Conservation (phyloP, 2,888 invertebrate species). For the Drosophila basisetae region DNA sequence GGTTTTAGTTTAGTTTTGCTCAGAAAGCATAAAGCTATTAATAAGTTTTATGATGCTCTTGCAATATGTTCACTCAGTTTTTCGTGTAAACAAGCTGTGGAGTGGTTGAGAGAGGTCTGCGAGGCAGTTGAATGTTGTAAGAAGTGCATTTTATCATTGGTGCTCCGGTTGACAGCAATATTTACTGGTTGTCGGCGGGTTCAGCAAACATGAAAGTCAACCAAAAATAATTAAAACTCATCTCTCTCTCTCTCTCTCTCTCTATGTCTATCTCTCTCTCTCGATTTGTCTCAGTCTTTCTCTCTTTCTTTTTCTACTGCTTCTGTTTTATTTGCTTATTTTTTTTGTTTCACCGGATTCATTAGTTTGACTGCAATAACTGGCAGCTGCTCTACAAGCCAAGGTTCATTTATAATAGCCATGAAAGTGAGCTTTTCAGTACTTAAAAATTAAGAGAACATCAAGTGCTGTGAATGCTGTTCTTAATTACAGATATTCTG, state of each 20-base stretch:
- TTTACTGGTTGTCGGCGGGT: slow-evolving; percentile 50
- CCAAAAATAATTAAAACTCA: slow-evolving; percentile 75
- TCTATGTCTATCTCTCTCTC: slow-evolving; percentile 1
- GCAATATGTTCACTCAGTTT: slow-evolving; percentile 29
- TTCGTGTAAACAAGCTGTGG: slow-evolving; percentile 39
- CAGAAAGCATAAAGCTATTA: slow-evolving; percentile 74
- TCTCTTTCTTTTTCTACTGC: neutral
- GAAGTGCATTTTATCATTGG: slow-evolving; percentile 72
- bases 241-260: slow-evolving; percentile 11
- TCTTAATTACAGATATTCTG: slow-evolving; percentile 30
- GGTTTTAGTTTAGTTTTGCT: slow-evolving; percentile 51
- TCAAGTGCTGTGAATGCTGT: neutral
- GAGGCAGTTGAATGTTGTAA: neutral
- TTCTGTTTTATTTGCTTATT: neutral
- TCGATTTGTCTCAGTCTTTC: neutral
- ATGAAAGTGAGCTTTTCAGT: slow-evolving; percentile 29
- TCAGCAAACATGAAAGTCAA: slow-evolving; percentile 63
- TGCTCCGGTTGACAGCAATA: slow-evolving; percentile 71
- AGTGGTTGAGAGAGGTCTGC: rapidly evolving
- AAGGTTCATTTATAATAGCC: slow-evolving; percentile 59
- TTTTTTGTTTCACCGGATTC: slow-evolving; percentile 67
- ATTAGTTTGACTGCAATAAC: slow-evolving; percentile 65
- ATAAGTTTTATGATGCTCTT: slow-evolving; percentile 64
- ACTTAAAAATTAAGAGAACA: slow-evolving; percentile 18
- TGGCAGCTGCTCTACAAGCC: slow-evolving; percentile 56